phyloP scores from a whole-genome alignment of 2,797 vertebrate species.

The Propithecus perrieri region DNA sequence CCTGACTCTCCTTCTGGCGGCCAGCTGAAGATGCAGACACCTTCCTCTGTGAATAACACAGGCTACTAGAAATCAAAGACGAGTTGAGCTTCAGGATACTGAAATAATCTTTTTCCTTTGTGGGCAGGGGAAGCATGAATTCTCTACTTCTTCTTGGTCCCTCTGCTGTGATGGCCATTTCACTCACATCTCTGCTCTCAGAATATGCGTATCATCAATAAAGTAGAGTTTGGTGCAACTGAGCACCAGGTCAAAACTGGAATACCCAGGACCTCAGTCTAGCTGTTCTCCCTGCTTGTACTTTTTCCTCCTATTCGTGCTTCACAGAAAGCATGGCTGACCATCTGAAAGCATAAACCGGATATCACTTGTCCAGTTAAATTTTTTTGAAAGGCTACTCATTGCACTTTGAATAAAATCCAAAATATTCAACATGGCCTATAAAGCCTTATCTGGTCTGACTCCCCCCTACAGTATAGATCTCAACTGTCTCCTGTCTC shows the following conservation, averaged over 20 bases:
- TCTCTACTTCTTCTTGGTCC: neutral
- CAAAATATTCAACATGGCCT: neutral
- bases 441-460: too few species aligned
- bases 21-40: neutral
- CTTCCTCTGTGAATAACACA: neutral
- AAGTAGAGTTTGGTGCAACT: neutral
- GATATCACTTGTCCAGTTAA: neutral
- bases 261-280: neutral
- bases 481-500: rapidly evolving
- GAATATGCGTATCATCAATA: neutral
- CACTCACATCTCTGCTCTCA: neutral
- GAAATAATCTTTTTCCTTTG: neutral
- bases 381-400: neutral
- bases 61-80: neutral
- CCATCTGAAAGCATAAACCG: neutral
- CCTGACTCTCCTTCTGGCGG: neutral
- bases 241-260: neutral
- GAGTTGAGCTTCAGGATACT: neutral
- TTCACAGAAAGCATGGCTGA: neutral
- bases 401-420: neutral
- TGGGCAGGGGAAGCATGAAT: neutral
- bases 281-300: neutral
- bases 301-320: neutral
- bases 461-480: neutral
- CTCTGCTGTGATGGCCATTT: neutral